Conservation (phyloP, 2,888 invertebrate genomes). For the Leptogaster cylindrica region DNA sequence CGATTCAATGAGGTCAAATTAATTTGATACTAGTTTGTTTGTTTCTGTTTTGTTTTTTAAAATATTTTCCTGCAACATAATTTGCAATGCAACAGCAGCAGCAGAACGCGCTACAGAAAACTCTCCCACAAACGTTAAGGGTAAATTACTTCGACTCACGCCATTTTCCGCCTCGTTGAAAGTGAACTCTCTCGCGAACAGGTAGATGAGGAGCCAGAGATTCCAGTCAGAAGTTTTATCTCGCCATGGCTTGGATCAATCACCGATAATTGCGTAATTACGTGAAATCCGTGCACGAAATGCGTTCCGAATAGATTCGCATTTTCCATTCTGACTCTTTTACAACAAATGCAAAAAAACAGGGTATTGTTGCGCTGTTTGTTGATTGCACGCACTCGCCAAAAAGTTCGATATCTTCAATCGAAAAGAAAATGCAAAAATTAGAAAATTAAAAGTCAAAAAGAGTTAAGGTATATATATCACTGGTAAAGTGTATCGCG, state of each 20-base stretch:
- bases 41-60: background rate
- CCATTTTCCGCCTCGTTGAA: conserved; percentile 34
- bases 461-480: background rate
- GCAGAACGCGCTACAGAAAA: background rate
- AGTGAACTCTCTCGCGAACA: conserved; percentile 30
- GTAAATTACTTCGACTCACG: conserved; percentile 29
- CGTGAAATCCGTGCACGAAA: conserved; percentile 36
- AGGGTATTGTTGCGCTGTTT: too few species aligned
- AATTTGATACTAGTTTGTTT: too few species aligned
- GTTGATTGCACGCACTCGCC: background rate
- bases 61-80: too few species aligned
- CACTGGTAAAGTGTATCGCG: too few species aligned
- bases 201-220: background rate
- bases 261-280: conserved; percentile 38
- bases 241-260: conserved; percentile 35
- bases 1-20: too few species aligned
- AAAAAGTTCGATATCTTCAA: too few species aligned
- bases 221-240: conserved; percentile 31
- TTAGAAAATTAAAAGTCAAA: too few species aligned
- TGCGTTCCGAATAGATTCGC: conserved; percentile 15
- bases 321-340: conserved; percentile 9
- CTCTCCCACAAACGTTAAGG: conserved; percentile 15
- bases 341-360: too few species aligned
- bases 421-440: too few species aligned
- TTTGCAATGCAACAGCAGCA: conserved; percentile 3